Evolutionary conservation across 2,797 vertebrate species (phyloP).

Genomic region (Ciconia nigra): DNA sequence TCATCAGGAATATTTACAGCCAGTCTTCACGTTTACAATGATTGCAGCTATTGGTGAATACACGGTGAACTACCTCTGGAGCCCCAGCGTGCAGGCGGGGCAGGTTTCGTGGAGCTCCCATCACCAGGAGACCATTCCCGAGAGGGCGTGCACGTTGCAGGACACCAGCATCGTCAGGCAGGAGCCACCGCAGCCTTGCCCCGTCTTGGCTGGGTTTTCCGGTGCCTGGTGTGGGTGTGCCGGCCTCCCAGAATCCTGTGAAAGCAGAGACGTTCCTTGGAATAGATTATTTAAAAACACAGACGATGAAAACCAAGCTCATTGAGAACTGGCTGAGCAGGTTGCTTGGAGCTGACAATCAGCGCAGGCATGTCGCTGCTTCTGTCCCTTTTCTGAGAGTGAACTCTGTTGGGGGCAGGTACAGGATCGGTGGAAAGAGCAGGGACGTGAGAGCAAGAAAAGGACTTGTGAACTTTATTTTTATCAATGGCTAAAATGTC

Average conservation of each 20-base stretch:
- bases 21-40: neutral
- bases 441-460: neutral
- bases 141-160: rapidly evolving
- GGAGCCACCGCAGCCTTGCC: neutral
- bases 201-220: neutral
- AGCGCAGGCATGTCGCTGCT: neutral
- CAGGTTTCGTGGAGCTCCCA: neutral
- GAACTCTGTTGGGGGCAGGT: neutral
- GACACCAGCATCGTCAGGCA: neutral
- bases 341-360: neutral
- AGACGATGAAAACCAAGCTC: neutral
- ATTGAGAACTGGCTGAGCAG: neutral
- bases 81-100: neutral
- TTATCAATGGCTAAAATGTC: neutral
- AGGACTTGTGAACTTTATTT: neutral
- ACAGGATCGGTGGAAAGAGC: neutral
- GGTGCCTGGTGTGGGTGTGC: neutral
- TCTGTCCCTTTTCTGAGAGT: neutral
- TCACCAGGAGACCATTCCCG: neutral
- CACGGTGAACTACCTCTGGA: neutral
- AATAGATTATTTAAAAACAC: neutral
- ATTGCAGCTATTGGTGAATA: neutral
- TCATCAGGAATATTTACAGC: neutral
- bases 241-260: neutral
- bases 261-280: neutral